These are phyloP conservation scores for Brachypodius melanocephalos DNA, from an alignment of 2,113 vertebrate species.

Conservation along the genomic window DNA sequence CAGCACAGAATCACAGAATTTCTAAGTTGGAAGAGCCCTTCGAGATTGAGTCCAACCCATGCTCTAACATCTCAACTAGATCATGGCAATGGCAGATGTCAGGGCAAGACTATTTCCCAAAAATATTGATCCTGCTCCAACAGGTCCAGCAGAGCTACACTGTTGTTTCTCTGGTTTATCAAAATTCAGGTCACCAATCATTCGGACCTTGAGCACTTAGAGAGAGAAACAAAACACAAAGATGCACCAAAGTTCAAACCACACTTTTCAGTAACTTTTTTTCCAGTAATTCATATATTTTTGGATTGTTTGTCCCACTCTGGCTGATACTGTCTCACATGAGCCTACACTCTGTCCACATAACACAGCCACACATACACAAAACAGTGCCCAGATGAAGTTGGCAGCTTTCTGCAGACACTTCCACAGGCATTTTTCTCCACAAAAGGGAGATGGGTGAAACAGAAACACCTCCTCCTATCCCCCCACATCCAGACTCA, in stretches of 20 bases:
- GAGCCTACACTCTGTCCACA: background rate
- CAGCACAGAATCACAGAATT: too few species aligned
- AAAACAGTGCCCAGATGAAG: background rate
- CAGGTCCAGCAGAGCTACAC: background rate
- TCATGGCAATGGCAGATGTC: background rate
- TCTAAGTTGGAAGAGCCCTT: too few species aligned
- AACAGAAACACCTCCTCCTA: background rate
- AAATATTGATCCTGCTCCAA: background rate
- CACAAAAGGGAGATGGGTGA: background rate
- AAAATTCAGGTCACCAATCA: background rate
- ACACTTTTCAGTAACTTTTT: background rate
- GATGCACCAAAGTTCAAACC: background rate
- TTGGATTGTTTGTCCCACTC: background rate
- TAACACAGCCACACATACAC: background rate
- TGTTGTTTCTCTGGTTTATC: background rate
- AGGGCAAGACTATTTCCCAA: background rate
- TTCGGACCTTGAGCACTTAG: background rate
- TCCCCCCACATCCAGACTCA: background rate
- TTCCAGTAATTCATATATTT: background rate
- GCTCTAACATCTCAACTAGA: too few species aligned
- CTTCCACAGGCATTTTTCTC: background rate
- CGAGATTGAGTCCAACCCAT: too few species aligned
- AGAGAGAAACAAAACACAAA: background rate
- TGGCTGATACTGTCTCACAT: background rate
- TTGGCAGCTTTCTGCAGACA: background rate